Evolutionary conservation across 2,113 vertebrate genomes (phyloP).

Genomic region (Salvator merianae): DNA sequence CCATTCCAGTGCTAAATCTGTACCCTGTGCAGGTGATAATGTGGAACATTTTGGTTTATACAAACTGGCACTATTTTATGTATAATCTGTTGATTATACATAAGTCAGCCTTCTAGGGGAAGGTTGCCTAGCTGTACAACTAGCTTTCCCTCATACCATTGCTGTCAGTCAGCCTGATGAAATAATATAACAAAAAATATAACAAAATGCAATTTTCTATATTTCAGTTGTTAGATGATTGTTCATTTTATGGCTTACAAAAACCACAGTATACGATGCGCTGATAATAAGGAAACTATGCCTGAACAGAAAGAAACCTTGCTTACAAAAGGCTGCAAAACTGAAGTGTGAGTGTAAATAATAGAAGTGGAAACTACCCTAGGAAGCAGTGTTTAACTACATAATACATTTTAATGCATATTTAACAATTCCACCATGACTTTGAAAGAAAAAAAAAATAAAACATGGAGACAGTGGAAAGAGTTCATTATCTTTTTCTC

Average conservation of each 20-base stretch:
- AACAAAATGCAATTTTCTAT: not conserved
- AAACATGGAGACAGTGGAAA: no score
- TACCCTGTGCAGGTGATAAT: not conserved
- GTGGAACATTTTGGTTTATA: not conserved
- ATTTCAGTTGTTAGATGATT: not conserved
- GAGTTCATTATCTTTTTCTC: not conserved
- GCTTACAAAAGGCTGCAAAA: not conserved
- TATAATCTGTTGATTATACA: not conserved
- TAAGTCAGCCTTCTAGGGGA: constrained; percentile 3
- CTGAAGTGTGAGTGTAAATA: not conserved
- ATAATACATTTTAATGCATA: not conserved
- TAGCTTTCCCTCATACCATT: not conserved
- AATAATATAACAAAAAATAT: not conserved
- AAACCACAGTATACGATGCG: not conserved
- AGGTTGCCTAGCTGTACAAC: not conserved
- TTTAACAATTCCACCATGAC: not conserved
- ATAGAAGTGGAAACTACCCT: not conserved
- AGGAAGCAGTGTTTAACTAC: not conserved
- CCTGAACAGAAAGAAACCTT: not conserved
- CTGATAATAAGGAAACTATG: not conserved
- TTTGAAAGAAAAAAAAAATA: not conserved
- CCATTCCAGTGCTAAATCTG: no score
- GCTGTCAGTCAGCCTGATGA: not conserved
- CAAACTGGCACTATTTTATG: not conserved
- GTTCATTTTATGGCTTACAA: not conserved